Evolutionary conservation across 2,113 vertebrate genomes (phyloP).

Genomic region (Myrmophylax atrothorax): DNA sequence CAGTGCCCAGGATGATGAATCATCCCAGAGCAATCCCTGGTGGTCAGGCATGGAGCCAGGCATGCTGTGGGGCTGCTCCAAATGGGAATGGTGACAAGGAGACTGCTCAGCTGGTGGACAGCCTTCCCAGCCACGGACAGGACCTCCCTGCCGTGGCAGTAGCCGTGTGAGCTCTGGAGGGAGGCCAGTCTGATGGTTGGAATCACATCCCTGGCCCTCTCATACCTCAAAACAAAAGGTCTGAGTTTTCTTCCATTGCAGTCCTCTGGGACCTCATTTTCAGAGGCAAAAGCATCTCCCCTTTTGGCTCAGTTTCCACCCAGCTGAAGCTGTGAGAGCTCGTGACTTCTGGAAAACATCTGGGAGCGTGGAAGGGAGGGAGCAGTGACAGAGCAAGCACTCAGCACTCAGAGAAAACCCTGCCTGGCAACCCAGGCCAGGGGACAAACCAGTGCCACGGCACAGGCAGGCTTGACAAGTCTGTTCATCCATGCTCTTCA

Average conservation of each 20-base stretch:
- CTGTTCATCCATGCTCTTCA: not conserved
- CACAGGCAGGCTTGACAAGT: not conserved
- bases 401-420: not conserved
- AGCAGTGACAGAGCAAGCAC: fast-evolving
- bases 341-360: not conserved
- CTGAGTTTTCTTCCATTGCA: not conserved
- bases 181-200: not conserved
- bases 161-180: not conserved
- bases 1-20: not conserved
- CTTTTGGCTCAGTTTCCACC: not conserved
- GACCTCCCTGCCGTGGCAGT: not conserved
- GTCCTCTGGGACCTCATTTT: not conserved
- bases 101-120: not conserved
- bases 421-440: not conserved
- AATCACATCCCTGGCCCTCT: not conserved
- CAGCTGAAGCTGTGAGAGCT: not conserved
- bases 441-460: fast-evolving
- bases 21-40: not conserved
- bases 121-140: not conserved
- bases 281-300: not conserved
- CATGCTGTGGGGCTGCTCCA: not conserved
- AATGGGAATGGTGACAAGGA: not conserved
- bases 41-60: not conserved
- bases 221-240: fast-evolving
- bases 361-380: not conserved